Evolutionary conservation across 1,140 invertebrate species (phyloP).

Genomic region (Drosophila ironensis): DNA sequence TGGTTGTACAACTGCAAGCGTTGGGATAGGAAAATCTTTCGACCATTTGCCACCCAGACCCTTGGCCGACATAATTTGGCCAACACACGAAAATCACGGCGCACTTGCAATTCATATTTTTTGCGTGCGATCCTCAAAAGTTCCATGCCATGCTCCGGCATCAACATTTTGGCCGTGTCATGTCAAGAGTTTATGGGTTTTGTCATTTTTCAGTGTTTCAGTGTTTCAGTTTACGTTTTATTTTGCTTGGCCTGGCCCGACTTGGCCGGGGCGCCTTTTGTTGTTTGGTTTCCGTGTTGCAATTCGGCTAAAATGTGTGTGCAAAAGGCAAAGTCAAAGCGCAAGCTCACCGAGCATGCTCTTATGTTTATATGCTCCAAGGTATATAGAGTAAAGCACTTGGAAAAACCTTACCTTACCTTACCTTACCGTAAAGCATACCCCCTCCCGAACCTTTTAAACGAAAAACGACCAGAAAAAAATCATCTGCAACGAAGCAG

Average conservation of each 20-base stretch:
- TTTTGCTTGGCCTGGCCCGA: not conserved
- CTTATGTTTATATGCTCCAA: too few relatives aligned
- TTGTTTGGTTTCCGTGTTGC: slow-evolving; percentile 44
- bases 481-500: slow-evolving; percentile 4
- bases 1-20: too few relatives aligned
- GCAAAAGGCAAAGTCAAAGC: slow-evolving; percentile 51
- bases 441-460: not conserved
- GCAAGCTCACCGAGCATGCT: slow-evolving; percentile 51
- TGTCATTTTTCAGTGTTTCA: slow-evolving; percentile 24
- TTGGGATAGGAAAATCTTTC: too few relatives aligned
- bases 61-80: not conserved
- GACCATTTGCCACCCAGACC: too few relatives aligned
- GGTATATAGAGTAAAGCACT: slow-evolving; percentile 26
- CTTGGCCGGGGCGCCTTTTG: slow-evolving; percentile 5
- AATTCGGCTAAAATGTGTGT: slow-evolving; percentile 37
- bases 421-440: not conserved
- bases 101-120: slow-evolving; percentile 21
- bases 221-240: slow-evolving; percentile 17
- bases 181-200: slow-evolving; percentile 31
- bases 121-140: slow-evolving; percentile 15
- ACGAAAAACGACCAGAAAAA: slow-evolving; percentile 7
- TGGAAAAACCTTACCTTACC: slow-evolving; percentile 40
- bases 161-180: slow-evolving; percentile 27
- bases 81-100: not conserved
- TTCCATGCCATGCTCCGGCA: slow-evolving; percentile 8